Base-by-base conservation (phyloP, 2,797 vertebrate genomes). In the Melanotaenia boesemani region DNA sequence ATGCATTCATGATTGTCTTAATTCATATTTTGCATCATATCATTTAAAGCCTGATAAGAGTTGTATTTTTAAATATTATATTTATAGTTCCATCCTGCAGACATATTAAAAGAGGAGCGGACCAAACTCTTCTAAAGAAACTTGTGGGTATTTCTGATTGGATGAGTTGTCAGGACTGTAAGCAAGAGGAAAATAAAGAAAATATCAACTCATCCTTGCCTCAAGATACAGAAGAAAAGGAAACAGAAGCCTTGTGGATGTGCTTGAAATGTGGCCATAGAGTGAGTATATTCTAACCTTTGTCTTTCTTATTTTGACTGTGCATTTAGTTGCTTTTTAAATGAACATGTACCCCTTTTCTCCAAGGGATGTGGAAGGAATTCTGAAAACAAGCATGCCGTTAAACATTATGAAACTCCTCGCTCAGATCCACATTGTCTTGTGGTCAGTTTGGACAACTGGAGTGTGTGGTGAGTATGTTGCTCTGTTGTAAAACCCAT, bases 251-350 rank as follows among this genome's bases (percentile, higher is more conserved):
- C 0, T 69, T 97, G 80, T 99, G 98, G 98, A 92, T 98, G 79
- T 99, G 98, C 93, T 94, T 99, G 77, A 98, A 97, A 94, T 99
- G 98, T 80, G 97, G 97, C 65, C 96, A 99, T 73, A 96, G 95
- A 93, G 98, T 99, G 95, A 90, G 93, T 61, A 60, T 36, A 22
- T 55, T 50, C 8, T 0, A 6, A n/a, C 8, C 6, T 60, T 60
- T 3, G 8, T 74, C 13, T 24, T 54, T 78, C 1, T 13, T 11
- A 60, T 22, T 74, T 20, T 70, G 2, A 71, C 13, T 1, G 0
- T 56, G 22, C 36, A 6, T 44, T 13, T 37, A 46, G 11, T 66
- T 37, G 36, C 37, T 54, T 6, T 20, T 28, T 60, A 28, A 50
- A 79, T 56, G 5, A 44, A 1, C 5, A 3, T 2, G 18, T 63